A percentile compares a stretch with the other conserved stretches of the same genome.
Conservation (phyloP, 2,888 invertebrate genomes). For the Sesia apiformis region DNA sequence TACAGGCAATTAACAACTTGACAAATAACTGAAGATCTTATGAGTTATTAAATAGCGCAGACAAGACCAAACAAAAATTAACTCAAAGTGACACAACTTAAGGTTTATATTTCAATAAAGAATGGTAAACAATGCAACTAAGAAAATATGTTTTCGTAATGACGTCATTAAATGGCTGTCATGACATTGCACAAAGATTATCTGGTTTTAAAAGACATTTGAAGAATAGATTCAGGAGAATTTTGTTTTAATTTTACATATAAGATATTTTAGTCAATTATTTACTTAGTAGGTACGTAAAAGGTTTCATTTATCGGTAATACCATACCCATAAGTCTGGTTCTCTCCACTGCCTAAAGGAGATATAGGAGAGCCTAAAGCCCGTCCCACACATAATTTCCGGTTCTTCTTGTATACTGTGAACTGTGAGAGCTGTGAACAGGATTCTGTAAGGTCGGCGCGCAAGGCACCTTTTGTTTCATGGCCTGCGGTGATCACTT, state of each 20-base stretch:
- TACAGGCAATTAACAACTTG: slow-evolving; percentile 53
- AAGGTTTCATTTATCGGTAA: too few relatives aligned
- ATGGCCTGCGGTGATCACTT: too few relatives aligned
- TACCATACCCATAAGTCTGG: not conserved
- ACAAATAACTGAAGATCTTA: slow-evolving; percentile 47
- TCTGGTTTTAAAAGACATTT: slow-evolving; percentile 22
- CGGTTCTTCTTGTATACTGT: slow-evolving; percentile 1
- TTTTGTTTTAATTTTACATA: too few relatives aligned
- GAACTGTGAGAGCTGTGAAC: slow-evolving; percentile 2
- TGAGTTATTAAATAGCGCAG: too few relatives aligned
- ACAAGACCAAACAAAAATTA: too few relatives aligned
- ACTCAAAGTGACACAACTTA: too few relatives aligned
- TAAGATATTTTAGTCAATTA: too few relatives aligned
- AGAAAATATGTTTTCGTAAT: slow-evolving; percentile 52
- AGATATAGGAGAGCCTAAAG: slow-evolving; percentile 1
- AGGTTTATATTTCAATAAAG: too few relatives aligned
- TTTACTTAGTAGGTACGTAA: too few relatives aligned
- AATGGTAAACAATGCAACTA: slow-evolving; percentile 6
- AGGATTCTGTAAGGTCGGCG: too few relatives aligned
- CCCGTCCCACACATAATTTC: not conserved
- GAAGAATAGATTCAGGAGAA: slow-evolving; percentile 7
- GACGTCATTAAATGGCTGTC: slow-evolving; percentile 52
- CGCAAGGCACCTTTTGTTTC: too few relatives aligned
- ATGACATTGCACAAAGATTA: slow-evolving; percentile 40
- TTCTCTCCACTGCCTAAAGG: not conserved